Evolutionary conservation across 2,888 invertebrate genomes (phyloP).

Genomic region (Nipponacmea schrenckii): DNA sequence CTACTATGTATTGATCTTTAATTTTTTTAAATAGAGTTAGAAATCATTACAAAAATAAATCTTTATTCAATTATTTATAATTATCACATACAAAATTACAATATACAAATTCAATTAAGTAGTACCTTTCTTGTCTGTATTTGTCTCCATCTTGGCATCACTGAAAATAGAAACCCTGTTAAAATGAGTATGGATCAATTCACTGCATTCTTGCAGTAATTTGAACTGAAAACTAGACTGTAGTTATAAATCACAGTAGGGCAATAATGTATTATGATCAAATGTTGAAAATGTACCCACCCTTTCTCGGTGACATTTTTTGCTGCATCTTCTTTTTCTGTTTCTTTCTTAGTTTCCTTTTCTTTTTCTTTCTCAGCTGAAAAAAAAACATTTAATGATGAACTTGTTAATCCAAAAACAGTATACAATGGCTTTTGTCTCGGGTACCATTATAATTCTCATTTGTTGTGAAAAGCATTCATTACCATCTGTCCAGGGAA

Average conservation of each 20-base stretch:
- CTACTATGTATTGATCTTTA: too few relatives aligned
- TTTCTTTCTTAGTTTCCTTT: conserved; percentile 57
- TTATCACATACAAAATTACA: too few relatives aligned
- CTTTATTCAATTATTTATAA: too few relatives aligned
- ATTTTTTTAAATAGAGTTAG: too few relatives aligned
- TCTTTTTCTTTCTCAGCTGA: conserved; percentile 69
- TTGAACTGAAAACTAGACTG: not conserved
- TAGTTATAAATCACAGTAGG: not conserved
- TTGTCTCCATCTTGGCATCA: conserved; percentile 36
- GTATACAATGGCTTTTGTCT: too few relatives aligned
- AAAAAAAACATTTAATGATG: not conserved
- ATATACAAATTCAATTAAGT: too few relatives aligned
- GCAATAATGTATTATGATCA: not conserved
- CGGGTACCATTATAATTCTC: too few relatives aligned
- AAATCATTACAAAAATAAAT: too few relatives aligned
- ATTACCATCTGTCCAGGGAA: too few relatives aligned
- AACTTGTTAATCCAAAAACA: too few relatives aligned
- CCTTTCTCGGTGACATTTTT: conserved; percentile 34
- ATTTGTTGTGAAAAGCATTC: too few relatives aligned
- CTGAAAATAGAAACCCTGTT: conserved; percentile 25
- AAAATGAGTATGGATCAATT: not conserved
- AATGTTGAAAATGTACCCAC: conserved; percentile 20
- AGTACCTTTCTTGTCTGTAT: conserved; percentile 34
- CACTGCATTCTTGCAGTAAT: not conserved
- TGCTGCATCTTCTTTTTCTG: conserved; percentile 58